Evolutionary conservation across 2,888 invertebrate genomes (phyloP).

Genomic region (Leucoptera coffeella): DNA sequence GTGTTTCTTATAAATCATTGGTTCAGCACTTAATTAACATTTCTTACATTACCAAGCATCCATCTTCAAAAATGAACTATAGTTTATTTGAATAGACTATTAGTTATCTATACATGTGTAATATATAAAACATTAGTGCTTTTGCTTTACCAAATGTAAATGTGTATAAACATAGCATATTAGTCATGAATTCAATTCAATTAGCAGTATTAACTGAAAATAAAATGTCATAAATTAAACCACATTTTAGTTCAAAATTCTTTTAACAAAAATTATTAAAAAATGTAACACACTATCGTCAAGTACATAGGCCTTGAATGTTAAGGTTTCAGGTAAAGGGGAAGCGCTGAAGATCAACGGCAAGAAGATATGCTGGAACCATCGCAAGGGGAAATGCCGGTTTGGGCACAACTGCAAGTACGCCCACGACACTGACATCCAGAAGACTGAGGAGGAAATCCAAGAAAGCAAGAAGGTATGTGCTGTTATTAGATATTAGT

Average conservation of each 20-base stretch:
- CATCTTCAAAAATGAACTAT: no score
- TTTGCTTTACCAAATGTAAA: background rate
- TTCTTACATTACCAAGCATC: no score
- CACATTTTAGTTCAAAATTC: no score
- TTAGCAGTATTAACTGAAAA: background rate
- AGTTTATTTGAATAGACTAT: no score
- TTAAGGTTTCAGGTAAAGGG: conserved; percentile 59
- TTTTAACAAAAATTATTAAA: background rate
- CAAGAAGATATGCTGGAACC: conserved; percentile 89
- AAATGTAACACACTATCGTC: conserved; percentile 18
- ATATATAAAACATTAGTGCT: no score
- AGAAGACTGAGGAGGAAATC: conserved; percentile 55
- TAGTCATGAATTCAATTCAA: background rate
- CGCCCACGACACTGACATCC: conserved; percentile 84
- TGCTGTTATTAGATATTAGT: no score
- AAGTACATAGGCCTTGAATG: conserved; percentile 52
- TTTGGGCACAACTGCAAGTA: conserved; percentile 90
- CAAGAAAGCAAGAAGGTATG: conserved; percentile 48
- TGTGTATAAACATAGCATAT: background rate
- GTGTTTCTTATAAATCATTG: background rate
- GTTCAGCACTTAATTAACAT: background rate
- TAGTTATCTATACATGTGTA: no score
- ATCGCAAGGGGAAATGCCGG: conserved; percentile 81
- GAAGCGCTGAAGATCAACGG: conserved; percentile 78
- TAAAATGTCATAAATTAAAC: background rate